Base-by-base conservation (phyloP, 1,140 invertebrate species). In the Sminthurides bifidus region DNA sequence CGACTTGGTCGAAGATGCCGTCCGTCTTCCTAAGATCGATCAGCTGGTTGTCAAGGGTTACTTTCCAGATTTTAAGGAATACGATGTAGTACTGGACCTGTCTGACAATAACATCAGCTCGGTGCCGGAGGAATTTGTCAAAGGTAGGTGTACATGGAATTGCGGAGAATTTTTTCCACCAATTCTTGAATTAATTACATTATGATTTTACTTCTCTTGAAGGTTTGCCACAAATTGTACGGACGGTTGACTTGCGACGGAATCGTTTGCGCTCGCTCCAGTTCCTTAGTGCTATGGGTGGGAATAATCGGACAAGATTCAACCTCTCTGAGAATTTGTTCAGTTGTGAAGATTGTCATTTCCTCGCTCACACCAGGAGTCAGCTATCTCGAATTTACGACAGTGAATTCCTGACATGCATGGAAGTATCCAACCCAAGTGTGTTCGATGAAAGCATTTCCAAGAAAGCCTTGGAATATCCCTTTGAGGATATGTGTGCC, bases 251-350 rank as follows among this genome's bases (percentile, higher is more conserved):
- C 46, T 44, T 64, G 6, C 53, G 48, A 10, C 19, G 31, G 5
- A 60, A 60, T 31, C 40, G 50, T 0, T 27, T 64, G 4, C 29
- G 21, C 3, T 55, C 55, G 8, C 40, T 64, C 15, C 24, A 26
- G 15, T 61, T 54, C 14, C 49, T 61, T 6, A 56, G 35, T 31
- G 19, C 30, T 49, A 15, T 60, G 12, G 37, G 21, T 12, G 46
- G 26, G 15, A 63, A 63, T 27, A 60, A 59, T 37, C 43, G 55
- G n/a, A 60, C 58, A 24, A 54, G 37, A 40, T 58, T 64, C 50
- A 49, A 45, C 8, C 23, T 64, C 37, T 45, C 62, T 15, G 52
- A 58, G 8, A 64, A 64, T 44, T 48, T 31, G 10, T 64, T 64
- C 38, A 3, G 29, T 15, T 64, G 62, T 31, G 50, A 57, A 21